Evolutionary conservation across 2,888 invertebrate genomes (phyloP), one percentile per base, ranked within the genome.

Genomic region (Arctia plantaginis): DNA sequence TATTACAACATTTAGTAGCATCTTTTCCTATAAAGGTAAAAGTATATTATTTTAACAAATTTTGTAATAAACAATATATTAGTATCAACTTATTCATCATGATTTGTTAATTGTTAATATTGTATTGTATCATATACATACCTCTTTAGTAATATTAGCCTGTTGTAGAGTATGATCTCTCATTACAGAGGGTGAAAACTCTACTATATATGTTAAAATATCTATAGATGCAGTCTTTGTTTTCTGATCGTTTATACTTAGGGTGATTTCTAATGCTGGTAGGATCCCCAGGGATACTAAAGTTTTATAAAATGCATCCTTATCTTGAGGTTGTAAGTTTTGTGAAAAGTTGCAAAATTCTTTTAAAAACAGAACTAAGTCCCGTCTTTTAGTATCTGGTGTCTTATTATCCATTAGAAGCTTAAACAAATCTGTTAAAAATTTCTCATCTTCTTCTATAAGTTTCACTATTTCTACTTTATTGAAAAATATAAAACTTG

Each of bases 341-440:
- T 99, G 99, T 85, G 99, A 99, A 96, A 99, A 99, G 94, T 99
- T 99, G 96, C 99, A 99, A 96, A 99, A 99, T 94, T 99, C 99
- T 93, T 99, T 99, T 85, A 99, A 97, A 96, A 99, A 99, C 88
- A 99, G 96, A 82, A 99, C 98, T 90, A 99, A 97, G 94, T 99
- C 99, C 89, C 99, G 97, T 88, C 99, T 96, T 91, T 99, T 98
- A 23, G 96, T 93, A 84, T 99, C 97, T 41, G 98, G 97, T 66
- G 99, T 99, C 86, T 97, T 97, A 88, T 98, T 98, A 92, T 99
- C 98, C 84, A 98, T 98, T 87, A 99, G 96, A 93, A 99, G 97
- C 78, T 98, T 97, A 96, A 99, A 99, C 86, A 99, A 96, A 94
- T 99, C 99, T 73, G 98, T 97, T 90, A 99, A 96, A 96, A 99